Conservation (phyloP, 2,888 invertebrate genomes). For the Chymomyza amoena region DNA sequence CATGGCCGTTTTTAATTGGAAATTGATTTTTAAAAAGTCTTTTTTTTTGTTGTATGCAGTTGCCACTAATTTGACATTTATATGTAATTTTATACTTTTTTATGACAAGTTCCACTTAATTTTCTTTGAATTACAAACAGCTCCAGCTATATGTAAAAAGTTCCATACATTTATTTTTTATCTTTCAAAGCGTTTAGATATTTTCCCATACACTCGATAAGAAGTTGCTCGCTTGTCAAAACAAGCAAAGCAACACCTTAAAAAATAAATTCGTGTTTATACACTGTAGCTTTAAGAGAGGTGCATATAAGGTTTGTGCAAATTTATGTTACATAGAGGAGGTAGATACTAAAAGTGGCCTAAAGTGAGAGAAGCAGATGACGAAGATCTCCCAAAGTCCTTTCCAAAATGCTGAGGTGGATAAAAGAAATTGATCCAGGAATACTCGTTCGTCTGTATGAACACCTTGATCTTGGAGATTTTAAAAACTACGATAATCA, state of each 20-base stretch:
- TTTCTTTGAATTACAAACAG: not conserved
- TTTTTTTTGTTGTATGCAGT: constrained; percentile 21
- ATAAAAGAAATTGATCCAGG: too few relatives aligned
- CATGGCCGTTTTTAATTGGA: constrained; percentile 39
- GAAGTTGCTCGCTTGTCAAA: constrained; percentile 57
- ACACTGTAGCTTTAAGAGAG: not conserved
- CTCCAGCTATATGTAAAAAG: not conserved
- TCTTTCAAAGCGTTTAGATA: constrained; percentile 33
- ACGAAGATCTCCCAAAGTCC: too few relatives aligned
- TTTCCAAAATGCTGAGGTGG: too few relatives aligned
- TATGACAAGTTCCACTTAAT: not conserved
- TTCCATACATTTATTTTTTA: not conserved
- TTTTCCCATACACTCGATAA: constrained; percentile 1
- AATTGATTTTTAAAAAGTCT: constrained; percentile 36
- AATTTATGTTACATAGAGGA: too few relatives aligned
- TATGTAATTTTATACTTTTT: constrained; percentile 33
- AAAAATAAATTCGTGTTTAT: constrained; percentile 43
- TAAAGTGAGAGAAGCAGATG: too few relatives aligned
- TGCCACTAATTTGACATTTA: constrained; percentile 55
- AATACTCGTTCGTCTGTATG: too few relatives aligned
- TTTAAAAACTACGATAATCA: too few relatives aligned
- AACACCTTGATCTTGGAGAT: too few relatives aligned
- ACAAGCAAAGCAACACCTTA: constrained; percentile 62
- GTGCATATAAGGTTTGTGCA: too few relatives aligned
- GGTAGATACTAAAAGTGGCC: too few relatives aligned